A percentile compares a stretch with the other conserved stretches of the same genome.
Evolutionary conservation across 2,797 vertebrate species (phyloP).

Genomic region (Peromyscus aztecus): DNA sequence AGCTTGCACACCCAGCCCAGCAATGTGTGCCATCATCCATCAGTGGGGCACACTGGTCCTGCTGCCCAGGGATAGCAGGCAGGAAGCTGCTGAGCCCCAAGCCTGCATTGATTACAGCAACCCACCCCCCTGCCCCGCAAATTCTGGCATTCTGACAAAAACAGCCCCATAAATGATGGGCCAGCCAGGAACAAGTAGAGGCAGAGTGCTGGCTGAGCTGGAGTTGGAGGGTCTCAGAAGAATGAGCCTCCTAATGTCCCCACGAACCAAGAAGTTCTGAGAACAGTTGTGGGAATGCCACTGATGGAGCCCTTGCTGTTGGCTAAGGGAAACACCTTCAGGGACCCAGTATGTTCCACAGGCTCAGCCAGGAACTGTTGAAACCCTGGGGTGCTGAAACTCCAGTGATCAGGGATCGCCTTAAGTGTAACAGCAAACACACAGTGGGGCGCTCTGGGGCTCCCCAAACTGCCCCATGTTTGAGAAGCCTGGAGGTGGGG

Average conservation of each 20-base stretch:
- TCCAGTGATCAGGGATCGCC: not conserved
- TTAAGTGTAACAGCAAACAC: not conserved
- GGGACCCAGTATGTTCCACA: fast-evolving
- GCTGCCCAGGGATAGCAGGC: not conserved
- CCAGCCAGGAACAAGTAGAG: not conserved
- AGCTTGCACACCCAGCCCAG: not conserved
- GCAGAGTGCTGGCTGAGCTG: not conserved
- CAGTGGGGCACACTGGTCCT: not conserved
- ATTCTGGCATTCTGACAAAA: not conserved
- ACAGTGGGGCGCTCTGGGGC: not conserved
- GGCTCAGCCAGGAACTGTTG: not conserved
- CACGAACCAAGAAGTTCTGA: not conserved
- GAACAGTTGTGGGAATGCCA: too few relatives aligned
- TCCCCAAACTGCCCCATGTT: not conserved
- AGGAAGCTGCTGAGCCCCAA: not conserved
- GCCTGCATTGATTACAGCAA: not conserved
- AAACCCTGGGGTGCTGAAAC: not conserved
- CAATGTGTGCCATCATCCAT: not conserved
- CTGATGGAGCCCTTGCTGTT: too few relatives aligned
- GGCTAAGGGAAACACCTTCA: not conserved
- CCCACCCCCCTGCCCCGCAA: fast-evolving
- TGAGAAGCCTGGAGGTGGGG: not conserved
- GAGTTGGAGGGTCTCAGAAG: not conserved
- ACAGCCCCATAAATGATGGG: not conserved
- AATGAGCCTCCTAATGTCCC: not conserved